Conservation (phyloP, 2,888 invertebrate species). For the Oeneis ivallda region DNA sequence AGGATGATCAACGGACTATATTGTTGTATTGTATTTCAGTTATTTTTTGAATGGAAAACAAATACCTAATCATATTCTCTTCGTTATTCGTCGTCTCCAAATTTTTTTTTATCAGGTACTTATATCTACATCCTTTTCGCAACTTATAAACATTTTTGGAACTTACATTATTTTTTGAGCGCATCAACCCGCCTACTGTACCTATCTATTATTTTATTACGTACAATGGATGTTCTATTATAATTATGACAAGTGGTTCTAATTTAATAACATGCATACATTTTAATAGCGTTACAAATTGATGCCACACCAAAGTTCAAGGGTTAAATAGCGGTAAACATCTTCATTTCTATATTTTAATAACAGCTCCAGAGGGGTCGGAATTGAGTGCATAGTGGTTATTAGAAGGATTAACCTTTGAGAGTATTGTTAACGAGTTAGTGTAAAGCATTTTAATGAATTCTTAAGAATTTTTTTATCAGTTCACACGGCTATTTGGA, state of each 20-base stretch:
- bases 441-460: constrained; percentile 52
- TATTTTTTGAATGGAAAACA: too few species aligned
- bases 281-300: constrained; percentile 39
- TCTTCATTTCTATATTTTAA: constrained; percentile 69
- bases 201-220: background rate
- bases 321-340: constrained; percentile 76
- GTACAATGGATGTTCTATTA: background rate
- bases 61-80: too few species aligned
- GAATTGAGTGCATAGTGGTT: constrained; percentile 46
- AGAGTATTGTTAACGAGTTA: constrained; percentile 38
- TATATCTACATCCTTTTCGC: too few species aligned
- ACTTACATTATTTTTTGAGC: too few species aligned
- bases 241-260: constrained; percentile 3
- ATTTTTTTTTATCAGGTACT: too few species aligned
- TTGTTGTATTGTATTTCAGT: too few species aligned
- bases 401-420: constrained; percentile 40
- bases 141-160: too few species aligned
- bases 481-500: constrained; percentile 61
- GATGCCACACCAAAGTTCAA: constrained; percentile 51
- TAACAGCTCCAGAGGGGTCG: constrained; percentile 60
- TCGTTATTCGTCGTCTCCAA: too few species aligned
- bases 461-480: constrained; percentile 40
- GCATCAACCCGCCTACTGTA: too few species aligned
- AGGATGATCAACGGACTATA: too few species aligned
- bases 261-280: constrained; percentile 30